Evolutionary conservation across 2,797 vertebrate genomes (phyloP).

Genomic region (Ctenosaura bakeri): DNA sequence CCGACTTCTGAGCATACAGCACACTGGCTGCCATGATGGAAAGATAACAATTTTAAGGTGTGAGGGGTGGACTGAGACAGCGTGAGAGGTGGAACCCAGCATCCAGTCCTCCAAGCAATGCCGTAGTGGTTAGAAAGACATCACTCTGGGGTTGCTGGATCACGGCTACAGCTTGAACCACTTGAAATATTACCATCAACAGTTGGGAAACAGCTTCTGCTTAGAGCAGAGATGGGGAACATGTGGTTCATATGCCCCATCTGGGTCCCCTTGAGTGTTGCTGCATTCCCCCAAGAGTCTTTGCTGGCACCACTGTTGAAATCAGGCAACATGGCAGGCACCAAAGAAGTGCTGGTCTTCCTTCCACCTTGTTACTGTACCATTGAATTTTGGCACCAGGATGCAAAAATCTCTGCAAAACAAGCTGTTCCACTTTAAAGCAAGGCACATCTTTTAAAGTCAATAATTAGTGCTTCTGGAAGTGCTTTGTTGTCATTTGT

Average conservation of each 20-base stretch:
- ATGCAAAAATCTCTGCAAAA: not conserved
- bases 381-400: not conserved
- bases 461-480: not conserved
- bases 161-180: not conserved
- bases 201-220: not conserved
- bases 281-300: not conserved
- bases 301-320: not conserved
- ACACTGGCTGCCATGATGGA: not conserved
- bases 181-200: not conserved
- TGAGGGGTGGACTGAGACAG: not conserved
- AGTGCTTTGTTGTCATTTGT: too few species aligned
- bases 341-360: not conserved
- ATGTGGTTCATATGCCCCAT: too few species aligned
- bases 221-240: too few species aligned
- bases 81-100: not conserved
- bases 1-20: too few species aligned
- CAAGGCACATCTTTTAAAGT: not conserved
- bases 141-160: not conserved
- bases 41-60: not conserved
- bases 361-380: not conserved
- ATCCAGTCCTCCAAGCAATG: not conserved
- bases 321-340: not conserved
- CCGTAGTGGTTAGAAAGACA: not conserved
- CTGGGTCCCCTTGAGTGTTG: not conserved
- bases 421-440: not conserved